Conservation (phyloP, 2,113 vertebrate species). For the human region GRCh38 chr1:246541001-246541500, state of each 20-base stretch:
- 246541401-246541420: too few relatives aligned
- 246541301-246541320: background rate
- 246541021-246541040: slow-evolving; percentile 61
- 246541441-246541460: too few relatives aligned
- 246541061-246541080: slow-evolving; percentile 88
- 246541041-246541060: slow-evolving; percentile 87
- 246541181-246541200: slow-evolving; percentile 87
- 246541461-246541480: too few relatives aligned
- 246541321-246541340: too few relatives aligned
- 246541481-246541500: too few relatives aligned
- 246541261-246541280: background rate
- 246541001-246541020: slow-evolving; percentile 3
- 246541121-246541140: slow-evolving; percentile 85
- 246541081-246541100: slow-evolving; percentile 88
- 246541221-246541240: background rate
- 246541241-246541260: background rate
- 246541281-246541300: slow-evolving; percentile 11
- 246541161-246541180: slow-evolving; percentile 82
- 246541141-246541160: slow-evolving; percentile 78
- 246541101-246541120: slow-evolving; percentile 91
- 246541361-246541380: too few relatives aligned
- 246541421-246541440: too few relatives aligned
- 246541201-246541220: slow-evolving; percentile 84
- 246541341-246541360: too few relatives aligned
- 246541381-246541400: too few relatives aligned